Conservation (phyloP, 2,113 vertebrate species). For the Megalops atlanticus region DNA sequence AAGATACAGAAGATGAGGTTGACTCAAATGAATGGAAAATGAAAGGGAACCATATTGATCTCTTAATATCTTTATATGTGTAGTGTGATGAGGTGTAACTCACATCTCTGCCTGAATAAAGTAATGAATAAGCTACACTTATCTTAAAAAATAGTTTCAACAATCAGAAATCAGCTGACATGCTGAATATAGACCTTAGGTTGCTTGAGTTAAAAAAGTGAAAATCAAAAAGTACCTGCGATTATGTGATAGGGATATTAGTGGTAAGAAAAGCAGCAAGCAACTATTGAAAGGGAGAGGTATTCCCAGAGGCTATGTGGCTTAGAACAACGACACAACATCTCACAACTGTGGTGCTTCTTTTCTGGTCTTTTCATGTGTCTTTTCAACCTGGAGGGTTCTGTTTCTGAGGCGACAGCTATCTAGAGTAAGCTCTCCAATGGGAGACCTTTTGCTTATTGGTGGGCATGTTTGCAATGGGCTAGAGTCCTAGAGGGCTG, state of each 20-base stretch:
- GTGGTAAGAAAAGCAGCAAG: background rate
- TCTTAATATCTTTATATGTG: too few species aligned
- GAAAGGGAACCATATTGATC: too few species aligned
- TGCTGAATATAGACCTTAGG: too few species aligned
- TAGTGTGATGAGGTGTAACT: too few species aligned
- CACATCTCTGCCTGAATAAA: too few species aligned
- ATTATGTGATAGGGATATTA: background rate
- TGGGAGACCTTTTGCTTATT: background rate
- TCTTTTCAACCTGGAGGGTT: too few species aligned
- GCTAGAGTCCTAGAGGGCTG: background rate
- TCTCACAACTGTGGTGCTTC: background rate
- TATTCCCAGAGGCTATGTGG: conserved; percentile 4
- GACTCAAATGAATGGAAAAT: too few species aligned
- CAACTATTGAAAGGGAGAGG: background rate
- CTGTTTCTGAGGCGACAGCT: background rate
- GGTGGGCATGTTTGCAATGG: background rate
- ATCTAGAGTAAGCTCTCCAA: background rate
- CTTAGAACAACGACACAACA: background rate
- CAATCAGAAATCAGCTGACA: background rate
- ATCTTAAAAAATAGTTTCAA: too few species aligned
- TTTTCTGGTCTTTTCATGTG: background rate
- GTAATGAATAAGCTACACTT: too few species aligned
- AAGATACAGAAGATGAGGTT: too few species aligned
- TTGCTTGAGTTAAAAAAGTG: too few species aligned
- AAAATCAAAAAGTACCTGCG: too few species aligned